These are phyloP conservation scores for Penaeus chinensis DNA, from an alignment of 1,140 invertebrate species.

Conservation along the genomic window DNA sequence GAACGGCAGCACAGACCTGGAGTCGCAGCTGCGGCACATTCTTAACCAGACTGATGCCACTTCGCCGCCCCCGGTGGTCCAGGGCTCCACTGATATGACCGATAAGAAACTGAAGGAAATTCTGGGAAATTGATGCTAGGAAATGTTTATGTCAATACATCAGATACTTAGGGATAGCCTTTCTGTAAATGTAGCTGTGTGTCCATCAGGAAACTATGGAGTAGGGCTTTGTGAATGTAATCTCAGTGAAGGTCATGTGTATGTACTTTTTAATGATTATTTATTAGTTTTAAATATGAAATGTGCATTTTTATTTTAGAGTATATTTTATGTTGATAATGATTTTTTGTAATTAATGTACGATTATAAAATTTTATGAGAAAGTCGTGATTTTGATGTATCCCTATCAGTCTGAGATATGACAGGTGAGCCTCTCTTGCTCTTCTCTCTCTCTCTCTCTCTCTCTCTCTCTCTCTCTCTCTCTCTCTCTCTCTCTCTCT, in stretches of 20 bases:
- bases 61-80: slow-evolving; percentile 35
- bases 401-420: no score
- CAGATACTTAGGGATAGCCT: not conserved
- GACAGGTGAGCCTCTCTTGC: not conserved
- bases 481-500: not conserved
- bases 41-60: slow-evolving; percentile 45
- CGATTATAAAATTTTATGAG: no score
- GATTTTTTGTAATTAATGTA: no score
- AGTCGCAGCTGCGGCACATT: slow-evolving; percentile 44
- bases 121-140: slow-evolving; percentile 40
- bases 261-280: no score
- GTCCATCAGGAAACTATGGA: not conserved
- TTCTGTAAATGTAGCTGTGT: not conserved
- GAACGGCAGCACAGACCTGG: slow-evolving; percentile 21
- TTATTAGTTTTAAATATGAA: no score
- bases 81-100: slow-evolving; percentile 32
- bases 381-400: no score
- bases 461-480: not conserved
- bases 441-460: not conserved
- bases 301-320: no score
- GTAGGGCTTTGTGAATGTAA: not conserved
- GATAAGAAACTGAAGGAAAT: slow-evolving; percentile 55
- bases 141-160: not conserved
- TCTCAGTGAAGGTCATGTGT: no score
- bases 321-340: no score